Base-by-base conservation (phyloP, 2,888 invertebrate genomes). In the Nomada goodeniana region DNA sequence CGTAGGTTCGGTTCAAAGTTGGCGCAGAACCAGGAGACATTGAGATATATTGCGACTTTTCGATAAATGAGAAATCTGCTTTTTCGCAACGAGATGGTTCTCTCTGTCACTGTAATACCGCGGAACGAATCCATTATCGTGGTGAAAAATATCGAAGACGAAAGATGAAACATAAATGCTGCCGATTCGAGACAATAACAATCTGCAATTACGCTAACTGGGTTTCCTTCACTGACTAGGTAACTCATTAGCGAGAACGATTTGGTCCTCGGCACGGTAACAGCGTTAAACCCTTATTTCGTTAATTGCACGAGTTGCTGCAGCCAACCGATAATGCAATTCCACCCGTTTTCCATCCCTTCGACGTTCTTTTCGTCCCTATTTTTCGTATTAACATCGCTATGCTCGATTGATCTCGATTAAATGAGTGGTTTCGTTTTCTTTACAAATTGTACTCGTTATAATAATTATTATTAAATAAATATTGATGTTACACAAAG, bases 161-260 rank as follows among this genome's bases (percentile, higher is more conserved):
- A n/a, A 23, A 18, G 47, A 65, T 10, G 15, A 9, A 26, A 10
- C 9, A 50, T 20, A 36, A 76, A 68, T 50, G 36, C 4, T 10
- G 23, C 20, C 69, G 47, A 59, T 59, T 50, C n/a, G 57, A 64
- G 29, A 23, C 60, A 52, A 61, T 44, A 65, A 79, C 65, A 78
- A 74, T 72, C 68, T 23, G 73, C 61, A 81, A 81, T 81, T 78
- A 73, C 53, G 73, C 36, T 64, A 70, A 74, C 60, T 69, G 61
- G 42, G 13, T 55, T 67, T 20, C 69, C 59, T 50, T 74, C 50
- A 47, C 20, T 36, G 64, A 64, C 36, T 53, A 36, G 65, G 64
- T 70, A 52, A 81, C 60, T 74, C 61, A 65, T 74, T 70, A 69
- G 44, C 64, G 78, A 65, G 52, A 65, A 57, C 53, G 64, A 47